A percentile compares a stretch with the other conserved stretches of the same genome.
Conservation (phyloP, 2,113 vertebrate species). For the Labrus mixtus region DNA sequence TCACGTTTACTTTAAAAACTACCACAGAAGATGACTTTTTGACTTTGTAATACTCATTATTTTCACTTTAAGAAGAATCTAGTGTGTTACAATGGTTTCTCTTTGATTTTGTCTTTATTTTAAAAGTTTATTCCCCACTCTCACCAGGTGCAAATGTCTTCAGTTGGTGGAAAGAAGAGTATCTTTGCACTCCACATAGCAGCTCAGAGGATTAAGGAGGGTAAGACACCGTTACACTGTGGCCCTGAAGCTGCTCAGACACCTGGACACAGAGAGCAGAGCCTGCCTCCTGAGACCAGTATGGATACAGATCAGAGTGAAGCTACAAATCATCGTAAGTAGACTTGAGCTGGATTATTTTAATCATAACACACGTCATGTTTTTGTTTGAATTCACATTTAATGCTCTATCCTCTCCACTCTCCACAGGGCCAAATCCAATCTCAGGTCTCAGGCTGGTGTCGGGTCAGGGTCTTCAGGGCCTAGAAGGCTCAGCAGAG, state of each 20-base stretch:
- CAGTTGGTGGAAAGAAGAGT: constrained; percentile 85
- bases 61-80: too few relatives aligned
- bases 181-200: constrained; percentile 96
- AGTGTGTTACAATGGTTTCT: neutral
- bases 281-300: constrained; percentile 10
- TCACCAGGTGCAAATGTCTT: constrained; percentile 51
- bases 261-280: constrained; percentile 27
- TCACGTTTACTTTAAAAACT: too few relatives aligned
- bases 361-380: neutral
- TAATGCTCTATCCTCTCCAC: too few relatives aligned
- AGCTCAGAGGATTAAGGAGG: constrained; percentile 84
- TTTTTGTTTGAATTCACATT: neutral
- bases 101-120: neutral
- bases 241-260: constrained; percentile 27
- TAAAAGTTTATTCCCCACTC: too few relatives aligned
- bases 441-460: constrained; percentile 77
- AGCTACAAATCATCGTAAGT: constrained; percentile 37
- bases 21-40: too few relatives aligned
- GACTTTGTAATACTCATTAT: too few relatives aligned
- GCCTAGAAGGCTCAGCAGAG: constrained; percentile 80
- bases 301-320: constrained; percentile 63
- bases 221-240: constrained; percentile 17
- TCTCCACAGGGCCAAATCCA: neutral
- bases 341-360: neutral
- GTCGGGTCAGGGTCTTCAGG: constrained; percentile 89